Evolutionary conservation across 2,888 invertebrate genomes (phyloP), one percentile per base, ranked within the genome.

Genomic region (Noctua janthe): DNA sequence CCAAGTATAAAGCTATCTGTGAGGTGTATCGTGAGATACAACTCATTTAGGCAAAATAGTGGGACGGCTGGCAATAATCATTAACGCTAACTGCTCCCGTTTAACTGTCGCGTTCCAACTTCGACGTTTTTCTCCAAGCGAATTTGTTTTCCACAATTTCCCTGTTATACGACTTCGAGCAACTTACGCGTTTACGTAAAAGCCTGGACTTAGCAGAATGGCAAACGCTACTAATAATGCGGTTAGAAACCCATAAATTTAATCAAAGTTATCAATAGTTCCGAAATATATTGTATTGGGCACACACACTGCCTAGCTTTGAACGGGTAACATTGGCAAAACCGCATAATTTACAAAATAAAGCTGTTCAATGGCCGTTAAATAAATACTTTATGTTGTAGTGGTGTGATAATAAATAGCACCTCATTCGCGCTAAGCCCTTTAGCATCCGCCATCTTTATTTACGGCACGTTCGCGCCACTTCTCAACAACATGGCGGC

Each of bases 391-490:
- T 86, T 85, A 87, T 88, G 85, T 89, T 87, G 81, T 87, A 81
- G 89, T 84, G 89, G 89, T 91, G 85, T 88, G 83, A 80, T 88
- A 90, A 90, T 89, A 89, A 89, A 90, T 90, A 87, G 90, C 88
- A 87, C 83, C 90, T 89, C 87, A 88, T 89, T 90, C 83, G 88
- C 90, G 89, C 84, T 93, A 94, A 94, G 93, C 91, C 92, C 90
- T 91, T 86, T 91, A 91, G 89, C 92, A 90, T 91, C 92, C 90
- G 92, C 93, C 94, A 94, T 95, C 93, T 95, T 96, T 96, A 95
- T 96, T 95, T 94, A 94, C 93, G 93, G 93, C 95, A 95, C 95
- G 95, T 95, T 92, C 93, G 90, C 93, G 93, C 94, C 92, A 93
- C 94, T 93, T 92, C 91, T 94, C 94, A 92, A 90, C 67, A 71